Evolutionary conservation across 2,888 invertebrate genomes (phyloP).

Genomic region (Tachina fera): DNA sequence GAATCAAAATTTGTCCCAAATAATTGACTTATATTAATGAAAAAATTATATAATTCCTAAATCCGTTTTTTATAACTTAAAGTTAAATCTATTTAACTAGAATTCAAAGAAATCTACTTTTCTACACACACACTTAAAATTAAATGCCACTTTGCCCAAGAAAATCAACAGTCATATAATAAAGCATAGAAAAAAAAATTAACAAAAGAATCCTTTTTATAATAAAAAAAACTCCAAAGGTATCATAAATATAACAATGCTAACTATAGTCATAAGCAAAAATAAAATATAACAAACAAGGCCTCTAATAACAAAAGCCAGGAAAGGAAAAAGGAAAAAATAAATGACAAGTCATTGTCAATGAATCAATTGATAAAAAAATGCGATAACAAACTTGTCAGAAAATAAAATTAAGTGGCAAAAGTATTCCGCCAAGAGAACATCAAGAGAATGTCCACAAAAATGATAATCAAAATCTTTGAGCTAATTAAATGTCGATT

Average conservation of each 20-base stretch:
- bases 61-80: too few relatives aligned
- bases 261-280: constrained; percentile 22
- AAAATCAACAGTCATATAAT: too few relatives aligned
- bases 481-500: constrained; percentile 80
- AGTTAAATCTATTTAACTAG: too few relatives aligned
- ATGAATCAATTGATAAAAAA: constrained; percentile 75
- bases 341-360: constrained; percentile 73
- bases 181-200: not conserved
- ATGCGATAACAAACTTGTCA: constrained; percentile 26
- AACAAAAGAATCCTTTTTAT: constrained; percentile 5
- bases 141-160: too few relatives aligned
- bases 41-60: too few relatives aligned
- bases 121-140: too few relatives aligned
- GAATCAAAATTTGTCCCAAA: too few relatives aligned
- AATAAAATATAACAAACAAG: constrained; percentile 2
- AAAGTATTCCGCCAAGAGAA: not conserved
- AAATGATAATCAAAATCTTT: constrained; percentile 73
- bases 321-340: not conserved
- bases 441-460: not conserved
- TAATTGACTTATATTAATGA: too few relatives aligned
- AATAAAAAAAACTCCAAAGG: constrained; percentile 10
- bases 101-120: too few relatives aligned
- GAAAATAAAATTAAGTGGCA: not conserved
- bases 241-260: constrained; percentile 26
- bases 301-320: constrained; percentile 39